Percentiles rank a stretch among this genome's conserved stretches.
phyloP scores from a whole-genome alignment of 2,797 vertebrate genomes.

The Novumbra hubbsi region DNA sequence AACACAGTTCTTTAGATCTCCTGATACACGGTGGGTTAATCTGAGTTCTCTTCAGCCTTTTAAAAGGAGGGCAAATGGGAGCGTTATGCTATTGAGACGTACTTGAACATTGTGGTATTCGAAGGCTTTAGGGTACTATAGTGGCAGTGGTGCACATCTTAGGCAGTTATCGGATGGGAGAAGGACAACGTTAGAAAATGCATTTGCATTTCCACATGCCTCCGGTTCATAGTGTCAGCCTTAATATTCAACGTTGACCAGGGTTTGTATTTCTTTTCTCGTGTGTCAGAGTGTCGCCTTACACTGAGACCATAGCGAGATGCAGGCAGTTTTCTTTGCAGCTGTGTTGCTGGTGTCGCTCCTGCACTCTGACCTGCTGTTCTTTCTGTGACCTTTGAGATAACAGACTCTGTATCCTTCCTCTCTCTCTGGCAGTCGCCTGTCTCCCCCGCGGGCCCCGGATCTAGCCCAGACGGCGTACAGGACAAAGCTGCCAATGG shows the following conservation, averaged over 20 bases:
- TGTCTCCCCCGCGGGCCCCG: slow-evolving; percentile 37
- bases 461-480: slow-evolving; percentile 71
- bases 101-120: slow-evolving; percentile 62
- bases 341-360: not conserved
- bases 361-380: slow-evolving; percentile 25
- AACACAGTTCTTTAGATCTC: not conserved
- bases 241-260: not conserved
- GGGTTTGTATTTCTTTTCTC: not conserved
- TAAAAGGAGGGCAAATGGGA: not conserved
- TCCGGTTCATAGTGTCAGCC: not conserved
- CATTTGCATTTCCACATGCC: slow-evolving; percentile 64
- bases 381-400: slow-evolving; percentile 14
- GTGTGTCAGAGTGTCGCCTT: not conserved
- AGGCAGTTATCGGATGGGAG: slow-evolving; percentile 32
- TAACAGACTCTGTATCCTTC: slow-evolving; percentile 35
- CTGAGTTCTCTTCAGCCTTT: not conserved
- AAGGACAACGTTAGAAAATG: slow-evolving; percentile 24
- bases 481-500: slow-evolving; percentile 50
- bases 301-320: not conserved
- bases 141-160: slow-evolving; percentile 71
- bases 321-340: not conserved
- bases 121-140: slow-evolving; percentile 55
- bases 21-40: not conserved
- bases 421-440: slow-evolving; percentile 36
- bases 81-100: slow-evolving; percentile 59